phyloP scores from a whole-genome alignment of 2,888 invertebrate genomes.

The Parnassius apollo region DNA sequence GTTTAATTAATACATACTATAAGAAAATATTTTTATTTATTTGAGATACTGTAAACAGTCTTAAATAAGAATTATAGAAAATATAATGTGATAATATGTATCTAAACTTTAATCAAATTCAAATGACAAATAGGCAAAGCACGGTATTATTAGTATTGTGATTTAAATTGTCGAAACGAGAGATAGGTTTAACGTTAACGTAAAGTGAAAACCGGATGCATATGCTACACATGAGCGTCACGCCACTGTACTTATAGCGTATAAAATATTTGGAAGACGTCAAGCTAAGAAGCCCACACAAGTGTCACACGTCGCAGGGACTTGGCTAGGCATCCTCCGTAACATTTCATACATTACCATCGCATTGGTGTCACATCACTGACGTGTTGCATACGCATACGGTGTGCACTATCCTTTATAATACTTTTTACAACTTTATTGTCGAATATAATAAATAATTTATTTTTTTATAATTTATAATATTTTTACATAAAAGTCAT shows the following conservation, averaged over 20 bases:
- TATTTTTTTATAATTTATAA: constrained; percentile 2
- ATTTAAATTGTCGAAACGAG: too few species aligned
- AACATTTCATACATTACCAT: too few species aligned
- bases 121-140: constrained; percentile 2
- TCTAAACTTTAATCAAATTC: constrained; percentile 9
- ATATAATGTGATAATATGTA: constrained; percentile 1
- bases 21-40: constrained; percentile 22
- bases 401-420: neutral
- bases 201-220: too few species aligned
- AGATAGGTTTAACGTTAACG: too few species aligned
- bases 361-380: too few species aligned
- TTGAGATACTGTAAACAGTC: constrained; percentile 19
- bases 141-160: neutral
- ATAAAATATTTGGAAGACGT: too few species aligned
- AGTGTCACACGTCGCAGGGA: too few species aligned
- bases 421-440: constrained; percentile 9
- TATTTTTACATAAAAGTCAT: neutral
- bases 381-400: neutral
- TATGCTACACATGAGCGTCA: too few species aligned
- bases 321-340: too few species aligned
- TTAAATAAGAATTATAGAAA: constrained; percentile 13
- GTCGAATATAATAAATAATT: constrained; percentile 1
- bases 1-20: constrained; percentile 1
- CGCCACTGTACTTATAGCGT: too few species aligned
- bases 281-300: too few species aligned